A percentile compares a stretch with the other conserved stretches of the same genome.
These are phyloP conservation scores for Raja brachyura DNA, from an alignment of 2,113 vertebrate species.

Conservation along the genomic window DNA sequence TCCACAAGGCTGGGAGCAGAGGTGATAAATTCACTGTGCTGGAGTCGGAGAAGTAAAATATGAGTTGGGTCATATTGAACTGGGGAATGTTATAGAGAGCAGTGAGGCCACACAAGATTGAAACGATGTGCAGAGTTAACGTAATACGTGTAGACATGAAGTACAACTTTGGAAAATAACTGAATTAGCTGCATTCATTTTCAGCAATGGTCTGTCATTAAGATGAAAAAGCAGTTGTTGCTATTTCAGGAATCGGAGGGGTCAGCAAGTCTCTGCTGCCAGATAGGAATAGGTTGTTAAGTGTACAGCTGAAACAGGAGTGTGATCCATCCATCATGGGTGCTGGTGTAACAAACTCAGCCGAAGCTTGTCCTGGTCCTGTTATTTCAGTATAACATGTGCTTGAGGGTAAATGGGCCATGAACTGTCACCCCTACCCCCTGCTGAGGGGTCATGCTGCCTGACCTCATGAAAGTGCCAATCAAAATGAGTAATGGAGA, in stretches of 20 bases:
- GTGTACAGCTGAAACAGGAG: slow-evolving; percentile 36
- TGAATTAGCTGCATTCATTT: not conserved
- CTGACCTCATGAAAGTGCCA: slow-evolving; percentile 92
- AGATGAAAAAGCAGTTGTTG: slow-evolving; percentile 34
- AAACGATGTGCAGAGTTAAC: not conserved
- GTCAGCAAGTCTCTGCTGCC: slow-evolving; percentile 11
- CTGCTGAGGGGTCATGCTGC: slow-evolving; percentile 73
- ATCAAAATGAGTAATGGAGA: slow-evolving; percentile 83
- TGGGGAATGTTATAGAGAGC: not conserved
- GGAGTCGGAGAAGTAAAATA: not conserved
- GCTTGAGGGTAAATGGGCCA: slow-evolving; percentile 82
- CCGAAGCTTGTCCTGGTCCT: slow-evolving; percentile 53
- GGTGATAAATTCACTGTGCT: not conserved
- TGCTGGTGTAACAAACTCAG: slow-evolving; percentile 57
- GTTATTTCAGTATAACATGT: slow-evolving; percentile 67
- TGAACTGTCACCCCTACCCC: slow-evolving; percentile 65
- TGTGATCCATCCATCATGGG: slow-evolving; percentile 85
- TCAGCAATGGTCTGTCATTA: slow-evolving; percentile 28
- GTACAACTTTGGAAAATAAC: not conserved
- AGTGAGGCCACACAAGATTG: not conserved
- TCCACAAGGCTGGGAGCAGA: no score
- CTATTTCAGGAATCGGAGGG: slow-evolving; percentile 23
- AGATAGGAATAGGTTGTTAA: slow-evolving; percentile 34
- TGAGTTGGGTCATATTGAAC: not conserved
- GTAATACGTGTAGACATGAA: not conserved